Percentiles rank a stretch among this genome's conserved stretches.
Conservation (phyloP, 2,797 vertebrate genomes). For the Chromis chromis region DNA sequence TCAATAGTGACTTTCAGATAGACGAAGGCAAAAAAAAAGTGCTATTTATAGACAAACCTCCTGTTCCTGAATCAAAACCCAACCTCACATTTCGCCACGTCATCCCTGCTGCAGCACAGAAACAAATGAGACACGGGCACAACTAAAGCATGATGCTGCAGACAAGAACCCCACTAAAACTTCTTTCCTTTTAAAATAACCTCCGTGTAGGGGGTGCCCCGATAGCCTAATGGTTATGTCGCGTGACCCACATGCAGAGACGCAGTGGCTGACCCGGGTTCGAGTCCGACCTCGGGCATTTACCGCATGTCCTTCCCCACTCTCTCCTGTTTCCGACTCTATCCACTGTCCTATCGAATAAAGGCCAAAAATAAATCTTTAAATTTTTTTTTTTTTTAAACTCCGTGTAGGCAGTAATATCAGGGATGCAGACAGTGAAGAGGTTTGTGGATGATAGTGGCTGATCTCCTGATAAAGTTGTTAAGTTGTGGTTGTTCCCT, state of each 20-base stretch:
- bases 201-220: too few species aligned
- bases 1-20: conserved; percentile 33
- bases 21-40: conserved; percentile 14
- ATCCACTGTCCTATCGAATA: too few species aligned
- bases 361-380: too few species aligned
- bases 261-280: too few species aligned
- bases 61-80: conserved; percentile 31
- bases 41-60: conserved; percentile 64
- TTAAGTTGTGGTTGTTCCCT: too few species aligned
- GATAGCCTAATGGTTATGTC: too few species aligned
- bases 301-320: too few species aligned
- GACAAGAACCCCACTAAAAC: not conserved
- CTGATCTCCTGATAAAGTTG: too few species aligned
- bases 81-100: conserved; percentile 30
- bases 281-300: too few species aligned
- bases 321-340: too few species aligned
- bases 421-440: not conserved
- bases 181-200: not conserved
- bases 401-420: not conserved
- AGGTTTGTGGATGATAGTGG: not conserved
- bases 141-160: not conserved
- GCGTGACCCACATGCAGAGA: too few species aligned
- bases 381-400: too few species aligned
- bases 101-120: conserved; percentile 48
- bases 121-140: conserved; percentile 1